Evolutionary conservation across 2,113 vertebrate species (phyloP).

Genomic region (Larimichthys polyactis): DNA sequence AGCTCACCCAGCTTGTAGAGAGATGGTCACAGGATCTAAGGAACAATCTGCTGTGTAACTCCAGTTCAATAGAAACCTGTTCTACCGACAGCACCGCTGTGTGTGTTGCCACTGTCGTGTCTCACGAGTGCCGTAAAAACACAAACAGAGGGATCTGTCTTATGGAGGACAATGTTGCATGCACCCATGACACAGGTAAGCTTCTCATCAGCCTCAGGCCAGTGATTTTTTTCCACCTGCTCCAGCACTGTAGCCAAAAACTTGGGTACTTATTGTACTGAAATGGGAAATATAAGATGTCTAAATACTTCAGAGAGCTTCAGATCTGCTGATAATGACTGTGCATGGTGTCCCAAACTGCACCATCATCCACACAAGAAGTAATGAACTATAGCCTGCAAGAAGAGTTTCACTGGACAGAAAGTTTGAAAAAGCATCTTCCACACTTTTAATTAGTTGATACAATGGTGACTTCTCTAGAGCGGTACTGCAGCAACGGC

Average conservation of each 20-base stretch:
- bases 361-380: constrained; percentile 44
- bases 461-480: constrained; percentile 3
- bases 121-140: constrained; percentile 67
- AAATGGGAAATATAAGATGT: constrained; percentile 61
- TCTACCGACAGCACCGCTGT: constrained; percentile 28
- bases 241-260: constrained; percentile 58
- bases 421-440: constrained; percentile 46
- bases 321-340: constrained; percentile 63
- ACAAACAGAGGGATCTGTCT: constrained; percentile 64
- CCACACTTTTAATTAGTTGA: constrained; percentile 34
- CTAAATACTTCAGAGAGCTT: constrained; percentile 54
- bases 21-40: constrained; percentile 74
- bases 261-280: constrained; percentile 48
- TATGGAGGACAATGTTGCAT: constrained; percentile 68
- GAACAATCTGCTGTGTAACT: constrained; percentile 76
- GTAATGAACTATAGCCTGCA: constrained; percentile 54
- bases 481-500: not conserved
- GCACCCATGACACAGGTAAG: constrained; percentile 62
- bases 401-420: constrained; percentile 33
- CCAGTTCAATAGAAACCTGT: constrained; percentile 59
- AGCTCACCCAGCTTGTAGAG: constrained; percentile 73
- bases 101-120: not conserved
- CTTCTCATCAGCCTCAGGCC: constrained; percentile 73
- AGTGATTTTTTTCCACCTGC: constrained; percentile 73
- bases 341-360: constrained; percentile 47